phyloP scores from a whole-genome alignment of 2,113 vertebrate genomes.

The Rhinichthys klamathensis region DNA sequence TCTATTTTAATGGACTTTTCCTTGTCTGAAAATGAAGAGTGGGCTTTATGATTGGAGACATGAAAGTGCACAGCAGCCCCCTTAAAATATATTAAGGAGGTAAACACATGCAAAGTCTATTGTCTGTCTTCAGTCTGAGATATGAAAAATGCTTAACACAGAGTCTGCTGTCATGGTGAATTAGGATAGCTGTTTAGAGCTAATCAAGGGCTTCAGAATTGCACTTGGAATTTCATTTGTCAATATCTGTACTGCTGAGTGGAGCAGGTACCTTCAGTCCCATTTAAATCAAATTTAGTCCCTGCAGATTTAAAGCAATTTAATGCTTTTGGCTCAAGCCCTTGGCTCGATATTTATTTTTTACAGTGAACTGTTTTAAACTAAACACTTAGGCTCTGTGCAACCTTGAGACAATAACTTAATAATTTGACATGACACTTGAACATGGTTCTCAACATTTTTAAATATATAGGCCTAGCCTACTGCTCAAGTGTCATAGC shows the following conservation, averaged over 20 bases:
- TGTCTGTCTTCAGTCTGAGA: slow-evolving; percentile 49
- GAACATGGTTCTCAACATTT: no score
- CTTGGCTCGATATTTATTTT: no score
- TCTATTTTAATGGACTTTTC: slow-evolving; percentile 66
- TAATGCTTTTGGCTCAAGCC: no score
- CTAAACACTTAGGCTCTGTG: no score
- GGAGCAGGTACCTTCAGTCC: neutral
- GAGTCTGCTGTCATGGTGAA: neutral
- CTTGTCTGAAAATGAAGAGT: slow-evolving; percentile 70
- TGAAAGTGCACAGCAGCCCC: slow-evolving; percentile 70
- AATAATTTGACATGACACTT: no score
- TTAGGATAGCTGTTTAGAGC: neutral
- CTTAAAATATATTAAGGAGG: slow-evolving; percentile 61
- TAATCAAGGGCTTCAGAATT: slow-evolving; percentile 13
- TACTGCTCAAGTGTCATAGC: no score
- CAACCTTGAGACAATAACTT: no score
- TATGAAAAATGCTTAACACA: slow-evolving; percentile 1
- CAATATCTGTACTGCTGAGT: neutral
- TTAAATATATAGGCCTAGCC: no score
- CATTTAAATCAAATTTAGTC: neutral
- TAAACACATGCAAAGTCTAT: slow-evolving; percentile 57
- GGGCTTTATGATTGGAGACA: slow-evolving; percentile 65
- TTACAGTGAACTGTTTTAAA: no score
- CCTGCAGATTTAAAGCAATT: no score
- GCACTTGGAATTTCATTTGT: slow-evolving; percentile 1